A percentile compares a stretch with the other conserved stretches of the same genome.
Conservation (phyloP, 1,140 invertebrate species). For the Pantala flavescens region DNA sequence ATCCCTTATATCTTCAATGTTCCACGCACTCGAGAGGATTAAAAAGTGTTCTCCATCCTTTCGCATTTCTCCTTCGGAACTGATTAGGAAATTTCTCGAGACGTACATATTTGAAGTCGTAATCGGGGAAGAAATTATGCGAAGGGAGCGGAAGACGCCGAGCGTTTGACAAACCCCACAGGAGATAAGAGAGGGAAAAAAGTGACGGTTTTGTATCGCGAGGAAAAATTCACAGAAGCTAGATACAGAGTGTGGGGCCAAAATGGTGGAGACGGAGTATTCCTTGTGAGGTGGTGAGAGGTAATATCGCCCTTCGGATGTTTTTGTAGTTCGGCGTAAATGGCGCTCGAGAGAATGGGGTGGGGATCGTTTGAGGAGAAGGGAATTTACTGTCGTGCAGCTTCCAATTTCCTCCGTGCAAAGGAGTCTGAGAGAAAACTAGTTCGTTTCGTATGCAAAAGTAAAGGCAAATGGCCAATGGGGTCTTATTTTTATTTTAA, state of each 20-base stretch:
- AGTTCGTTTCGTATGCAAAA: not conserved
- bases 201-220: no score
- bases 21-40: no score
- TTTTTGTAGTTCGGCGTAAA: not conserved
- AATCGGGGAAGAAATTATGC: no score
- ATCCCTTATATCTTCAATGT: no score
- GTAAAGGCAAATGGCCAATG: not conserved
- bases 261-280: not conserved
- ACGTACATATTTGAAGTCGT: no score
- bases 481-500: not conserved
- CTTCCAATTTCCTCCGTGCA: not conserved
- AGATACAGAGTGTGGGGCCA: not conserved
- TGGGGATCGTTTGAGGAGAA: not conserved
- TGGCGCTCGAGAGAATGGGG: not conserved
- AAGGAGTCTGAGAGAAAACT: not conserved
- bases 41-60: no score
- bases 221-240: not conserved
- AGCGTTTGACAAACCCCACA: no score
- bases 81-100: no score
- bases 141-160: no score
- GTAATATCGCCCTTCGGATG: slow-evolving; percentile 1
- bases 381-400: slow-evolving; percentile 4
- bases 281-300: not conserved
- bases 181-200: no score
- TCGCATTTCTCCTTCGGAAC: no score